Conservation (phyloP, 2,797 vertebrate genomes). For the Anomalospiza imberbis region DNA sequence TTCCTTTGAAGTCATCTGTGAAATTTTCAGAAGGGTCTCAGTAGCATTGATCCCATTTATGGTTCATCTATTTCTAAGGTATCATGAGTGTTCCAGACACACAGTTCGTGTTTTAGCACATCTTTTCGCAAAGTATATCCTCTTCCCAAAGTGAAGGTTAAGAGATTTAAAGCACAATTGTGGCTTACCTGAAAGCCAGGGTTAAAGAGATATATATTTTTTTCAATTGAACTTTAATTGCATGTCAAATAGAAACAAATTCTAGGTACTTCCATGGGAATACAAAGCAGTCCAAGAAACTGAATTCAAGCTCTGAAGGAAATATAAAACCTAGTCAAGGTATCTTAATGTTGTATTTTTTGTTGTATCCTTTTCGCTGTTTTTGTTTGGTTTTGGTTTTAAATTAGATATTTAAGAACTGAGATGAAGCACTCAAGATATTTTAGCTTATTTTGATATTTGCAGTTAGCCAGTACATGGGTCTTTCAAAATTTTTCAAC, state of each 20-base stretch:
- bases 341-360: not conserved
- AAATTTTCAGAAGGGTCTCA: not conserved
- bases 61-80: conserved; percentile 6
- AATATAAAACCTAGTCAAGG: not conserved
- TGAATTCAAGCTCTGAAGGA: not conserved
- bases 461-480: not conserved
- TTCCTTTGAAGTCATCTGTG: not conserved
- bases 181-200: not conserved
- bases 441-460: not conserved
- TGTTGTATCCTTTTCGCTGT: not conserved
- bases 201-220: not conserved
- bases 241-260: not conserved
- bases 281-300: not conserved
- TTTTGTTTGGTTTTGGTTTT: not conserved
- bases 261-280: not conserved
- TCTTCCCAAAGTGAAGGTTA: not conserved
- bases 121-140: not conserved
- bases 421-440: not conserved
- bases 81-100: not conserved
- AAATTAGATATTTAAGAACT: not conserved
- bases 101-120: not conserved
- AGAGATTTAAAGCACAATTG: not conserved
- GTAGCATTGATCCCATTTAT: not conserved
- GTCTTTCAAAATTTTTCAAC: not conserved
- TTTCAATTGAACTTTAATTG: not conserved